phyloP scores from a whole-genome alignment of 2,113 vertebrate genomes.

The Theristicus caerulescens region DNA sequence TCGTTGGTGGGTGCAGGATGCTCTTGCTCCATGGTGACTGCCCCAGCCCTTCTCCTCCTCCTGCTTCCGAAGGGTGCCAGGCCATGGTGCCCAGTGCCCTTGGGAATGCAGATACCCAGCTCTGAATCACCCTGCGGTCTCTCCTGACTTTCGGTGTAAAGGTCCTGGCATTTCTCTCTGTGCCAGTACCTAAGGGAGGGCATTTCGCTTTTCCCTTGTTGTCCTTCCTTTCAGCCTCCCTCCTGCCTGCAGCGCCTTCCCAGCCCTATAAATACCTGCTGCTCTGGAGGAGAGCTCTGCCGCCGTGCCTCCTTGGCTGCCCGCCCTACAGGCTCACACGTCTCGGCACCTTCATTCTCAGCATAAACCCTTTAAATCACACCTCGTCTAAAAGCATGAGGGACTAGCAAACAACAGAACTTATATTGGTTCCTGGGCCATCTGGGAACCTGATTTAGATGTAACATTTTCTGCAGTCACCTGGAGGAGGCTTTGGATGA shows the following conservation, averaged over 20 bases:
- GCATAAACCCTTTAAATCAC: not conserved
- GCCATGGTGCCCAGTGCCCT: not conserved
- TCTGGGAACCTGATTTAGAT: slow-evolving; percentile 37
- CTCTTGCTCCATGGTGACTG: not conserved
- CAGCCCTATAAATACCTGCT: not conserved
- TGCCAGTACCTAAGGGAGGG: not conserved
- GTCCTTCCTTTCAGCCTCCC: not conserved
- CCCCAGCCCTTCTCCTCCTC: not conserved
- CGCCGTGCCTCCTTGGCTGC: not conserved
- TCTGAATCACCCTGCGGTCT: not conserved
- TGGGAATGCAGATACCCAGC: not conserved
- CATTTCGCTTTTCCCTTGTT: not conserved
- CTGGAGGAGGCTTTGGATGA: slow-evolving; percentile 35
- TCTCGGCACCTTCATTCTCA: not conserved
- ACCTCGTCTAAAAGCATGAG: not conserved
- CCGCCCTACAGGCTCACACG: not conserved
- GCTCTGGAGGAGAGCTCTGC: not conserved
- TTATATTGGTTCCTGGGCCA: not conserved
- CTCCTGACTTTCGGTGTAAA: fast-evolving
- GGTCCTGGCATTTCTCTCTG: not conserved
- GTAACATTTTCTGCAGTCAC: slow-evolving; percentile 29
- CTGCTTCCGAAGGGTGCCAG: not conserved
- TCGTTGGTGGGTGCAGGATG: not conserved
- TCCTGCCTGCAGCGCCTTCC: not conserved
- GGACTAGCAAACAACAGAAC: not conserved